A percentile compares a stretch with the other conserved stretches of the same genome.
Evolutionary conservation across 2,797 vertebrate species (phyloP).

Genomic region (Cichlasoma orientale): DNA sequence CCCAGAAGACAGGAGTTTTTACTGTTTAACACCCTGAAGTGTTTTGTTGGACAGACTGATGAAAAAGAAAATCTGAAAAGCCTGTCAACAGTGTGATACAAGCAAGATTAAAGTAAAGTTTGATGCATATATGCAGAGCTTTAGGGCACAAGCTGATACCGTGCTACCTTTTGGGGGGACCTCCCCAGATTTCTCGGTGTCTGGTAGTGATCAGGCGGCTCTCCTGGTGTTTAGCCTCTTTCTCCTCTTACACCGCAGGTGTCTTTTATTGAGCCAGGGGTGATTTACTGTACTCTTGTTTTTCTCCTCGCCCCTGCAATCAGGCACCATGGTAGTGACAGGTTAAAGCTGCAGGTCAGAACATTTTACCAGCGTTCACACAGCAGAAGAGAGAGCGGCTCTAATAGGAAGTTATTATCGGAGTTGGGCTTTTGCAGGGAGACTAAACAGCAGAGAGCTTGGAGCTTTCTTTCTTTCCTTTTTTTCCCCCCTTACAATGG

Average conservation of each 20-base stretch:
- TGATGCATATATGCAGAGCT: conserved; percentile 35
- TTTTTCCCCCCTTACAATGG: conserved; percentile 33
- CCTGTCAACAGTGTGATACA: neutral
- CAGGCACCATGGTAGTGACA: conserved; percentile 74
- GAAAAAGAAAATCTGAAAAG: neutral
- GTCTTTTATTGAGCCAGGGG: conserved; percentile 80
- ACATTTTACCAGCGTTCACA: conserved; percentile 35
- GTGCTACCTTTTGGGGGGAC: conserved; percentile 41
- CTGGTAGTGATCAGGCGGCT: conserved; percentile 80
- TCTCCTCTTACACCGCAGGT: conserved; percentile 80
- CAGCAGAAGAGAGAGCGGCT: conserved; percentile 34
- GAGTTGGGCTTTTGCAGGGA: conserved; percentile 47
- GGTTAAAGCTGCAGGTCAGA: conserved; percentile 79
- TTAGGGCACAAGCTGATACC: conserved; percentile 52
- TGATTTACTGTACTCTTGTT: conserved; percentile 77
- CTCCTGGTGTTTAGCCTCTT: conserved; percentile 68
- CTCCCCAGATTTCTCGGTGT: conserved; percentile 56
- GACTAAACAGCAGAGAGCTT: conserved; percentile 32
- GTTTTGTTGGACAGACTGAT: conserved; percentile 9
- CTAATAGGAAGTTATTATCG: conserved; percentile 74
- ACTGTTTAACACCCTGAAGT: conserved; percentile 7
- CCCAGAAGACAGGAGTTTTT: neutral
- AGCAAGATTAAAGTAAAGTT: conserved; percentile 23
- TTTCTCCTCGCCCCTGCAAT: conserved; percentile 66
- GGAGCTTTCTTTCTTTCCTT: conserved; percentile 19